Base-by-base conservation (phyloP, 2,888 invertebrate genomes). In the Philereme transversata region DNA sequence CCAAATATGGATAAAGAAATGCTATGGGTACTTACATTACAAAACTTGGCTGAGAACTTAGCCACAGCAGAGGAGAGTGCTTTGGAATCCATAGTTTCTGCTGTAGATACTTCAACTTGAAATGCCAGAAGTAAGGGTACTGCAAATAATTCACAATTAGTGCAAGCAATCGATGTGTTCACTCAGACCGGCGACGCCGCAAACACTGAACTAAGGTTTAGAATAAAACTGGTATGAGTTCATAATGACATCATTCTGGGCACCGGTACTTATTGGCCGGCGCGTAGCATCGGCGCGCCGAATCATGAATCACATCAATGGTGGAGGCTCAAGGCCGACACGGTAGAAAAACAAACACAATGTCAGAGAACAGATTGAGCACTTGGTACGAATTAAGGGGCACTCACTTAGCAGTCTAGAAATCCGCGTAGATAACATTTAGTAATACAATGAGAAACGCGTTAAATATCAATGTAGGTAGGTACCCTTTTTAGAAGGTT, bases 41-140 rank as follows among this genome's bases (percentile, higher is more conserved):
- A 92, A 70, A 93, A 90, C 67, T 87, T 87, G 0, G 90, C 87
- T 11, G 92, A 88, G 74, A 92, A 92, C 57, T 80, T 78, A 9
- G 87, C 83, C 60, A 92, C 83, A 40, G 85, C 77, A 38, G 84
- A 77, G 52, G 88, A 82, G n/a, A 90, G 65, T 33, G 79, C 74
- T 73, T 86, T 86, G 43, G 83, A 68, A 70, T 89, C 85, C 87
- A 92, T 90, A 49, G 75, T 82, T 68, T 74, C 67, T 50, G 71
- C 56, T 46, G 52, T 38, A 41, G 69, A 71, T 63, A 65, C 65
- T 41, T 68, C 70, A 22, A 71, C 64, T 74, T 79, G 67, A 44
- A 79, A 62, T 43, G 74, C 65, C 60, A 79, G 64, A 62, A 83
- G 62, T 35, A 83, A 59, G 41, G 75, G 55, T 67, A 79, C 84